Evolutionary conservation across 1,140 invertebrate species (phyloP), one percentile per base, ranked within the genome.

Genomic region (Fopius arisanus): DNA sequence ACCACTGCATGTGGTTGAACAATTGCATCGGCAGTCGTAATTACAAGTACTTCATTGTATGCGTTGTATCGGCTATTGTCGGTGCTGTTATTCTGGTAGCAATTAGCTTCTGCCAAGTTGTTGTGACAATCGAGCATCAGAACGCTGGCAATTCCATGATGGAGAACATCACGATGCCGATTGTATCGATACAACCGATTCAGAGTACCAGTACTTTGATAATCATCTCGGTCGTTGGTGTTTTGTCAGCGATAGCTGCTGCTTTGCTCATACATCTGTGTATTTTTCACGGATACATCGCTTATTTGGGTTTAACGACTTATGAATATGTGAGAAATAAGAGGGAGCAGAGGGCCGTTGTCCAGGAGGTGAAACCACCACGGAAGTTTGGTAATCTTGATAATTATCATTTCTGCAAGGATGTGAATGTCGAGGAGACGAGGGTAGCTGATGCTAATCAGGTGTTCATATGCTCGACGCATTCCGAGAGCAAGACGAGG

Each of bases 1-100:
- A 95, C 85, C 97, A 98, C 84, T 99, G 97, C 89, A 97, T 98
- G 89, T 99, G 97, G 97, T 88, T 99, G 28, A 99, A 99, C 88
- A 97, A 97, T 84, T 99, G 97, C 88, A 92, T 99, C 23, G 97
- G 97, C 0, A 90, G 90, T 7, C 90, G 95, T 73, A 99, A 99
- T 84, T 99, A 99, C 88, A 90, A 89, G 28, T 92, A 93, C 21
- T 98, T 98, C 84, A 90, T 98, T 26, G 90, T 92, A 78, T 96
- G 95, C 79, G 91, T 98, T 7, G 89, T 93, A n/a, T 95, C 94
- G 23, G 96, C 95, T 3, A 91, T 96, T 68, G 82, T 94, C 19
- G 92, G 94, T 59, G 91, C 93, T 6, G 78, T 93, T 12, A 88
- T 92, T n/a, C 92, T 96, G 14, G 88, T 93, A 67, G 89, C 89